A percentile compares a stretch with the other conserved stretches of the same genome.
Evolutionary conservation across 2,888 invertebrate genomes (phyloP).

Genomic region (Myopa testacea): DNA sequence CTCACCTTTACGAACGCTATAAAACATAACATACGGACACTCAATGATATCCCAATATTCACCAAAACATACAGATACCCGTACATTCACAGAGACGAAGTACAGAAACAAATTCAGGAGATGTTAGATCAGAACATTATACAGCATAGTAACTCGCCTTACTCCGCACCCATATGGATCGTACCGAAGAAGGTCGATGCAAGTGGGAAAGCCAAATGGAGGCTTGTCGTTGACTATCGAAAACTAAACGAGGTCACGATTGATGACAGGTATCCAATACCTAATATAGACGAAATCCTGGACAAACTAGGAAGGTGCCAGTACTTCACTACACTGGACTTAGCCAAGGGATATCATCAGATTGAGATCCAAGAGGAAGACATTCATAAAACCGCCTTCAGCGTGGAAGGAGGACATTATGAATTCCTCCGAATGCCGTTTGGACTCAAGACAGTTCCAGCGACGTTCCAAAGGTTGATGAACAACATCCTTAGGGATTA

Average conservation of each 20-base stretch:
- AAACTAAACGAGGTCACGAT: conserved; percentile 39
- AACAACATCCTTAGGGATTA: conserved; percentile 11
- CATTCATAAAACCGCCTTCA: conserved; percentile 16
- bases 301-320: conserved; percentile 37
- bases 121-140: conserved; percentile 39
- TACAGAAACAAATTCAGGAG: conserved; percentile 39
- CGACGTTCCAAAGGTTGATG: conserved; percentile 19
- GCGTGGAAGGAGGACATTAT: background rate
- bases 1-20: conserved; percentile 35
- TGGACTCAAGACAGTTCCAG: conserved; percentile 8
- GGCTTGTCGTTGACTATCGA: conserved; percentile 39
- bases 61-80: conserved; percentile 40
- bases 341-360: conserved; percentile 23
- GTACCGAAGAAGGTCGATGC: conserved; percentile 35
- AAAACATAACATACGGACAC: conserved; percentile 36
- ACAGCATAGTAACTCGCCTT: conserved; percentile 34
- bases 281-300: conserved; percentile 40
- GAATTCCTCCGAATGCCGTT: conserved; percentile 14
- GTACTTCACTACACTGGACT: conserved; percentile 15
- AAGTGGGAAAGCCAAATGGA: conserved; percentile 36
- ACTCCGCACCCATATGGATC: conserved; percentile 14
- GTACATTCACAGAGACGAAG: conserved; percentile 37
- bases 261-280: conserved; percentile 37
- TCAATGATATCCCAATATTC: conserved; percentile 26
- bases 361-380: conserved; percentile 15